phyloP scores from a whole-genome alignment of 2,888 invertebrate species.

The Cataglyphis altisquamis region DNA sequence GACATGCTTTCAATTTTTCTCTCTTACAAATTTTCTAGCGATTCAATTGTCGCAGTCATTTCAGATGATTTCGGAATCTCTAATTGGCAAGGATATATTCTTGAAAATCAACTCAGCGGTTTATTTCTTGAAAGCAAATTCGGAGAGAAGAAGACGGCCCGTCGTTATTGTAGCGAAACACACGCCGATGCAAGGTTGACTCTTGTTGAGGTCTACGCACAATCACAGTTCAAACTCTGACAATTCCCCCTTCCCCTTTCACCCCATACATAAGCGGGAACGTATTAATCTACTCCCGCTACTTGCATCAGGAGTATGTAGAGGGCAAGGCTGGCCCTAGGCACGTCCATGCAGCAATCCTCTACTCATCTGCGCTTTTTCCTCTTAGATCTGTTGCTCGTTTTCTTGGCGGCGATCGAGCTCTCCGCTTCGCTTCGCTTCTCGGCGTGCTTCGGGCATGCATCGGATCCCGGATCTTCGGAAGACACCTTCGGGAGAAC shows the following conservation, averaged over 20 bases:
- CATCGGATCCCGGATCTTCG: constrained; percentile 52
- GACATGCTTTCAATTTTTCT: constrained; percentile 7
- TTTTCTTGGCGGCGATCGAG: constrained; percentile 79
- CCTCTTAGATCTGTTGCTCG: constrained; percentile 81
- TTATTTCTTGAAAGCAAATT: constrained; percentile 3
- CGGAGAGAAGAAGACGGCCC: background rate
- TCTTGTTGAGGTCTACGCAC: background rate
- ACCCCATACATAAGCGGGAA: background rate
- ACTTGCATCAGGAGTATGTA: constrained; percentile 85
- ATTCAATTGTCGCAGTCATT: background rate
- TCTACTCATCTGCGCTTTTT: constrained; percentile 86
- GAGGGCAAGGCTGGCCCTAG: constrained; percentile 85
- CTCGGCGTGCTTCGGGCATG: constrained; percentile 60
- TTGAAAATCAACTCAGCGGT: background rate
- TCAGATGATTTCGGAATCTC: background rate
- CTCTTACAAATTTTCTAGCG: background rate
- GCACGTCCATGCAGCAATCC: constrained; percentile 86
- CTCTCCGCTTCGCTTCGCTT: constrained; percentile 79
- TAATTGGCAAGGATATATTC: background rate
- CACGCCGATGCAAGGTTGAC: constrained; percentile 5
- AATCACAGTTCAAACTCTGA: background rate
- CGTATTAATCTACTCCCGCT: constrained; percentile 82
- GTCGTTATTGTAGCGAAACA: constrained; percentile 28
- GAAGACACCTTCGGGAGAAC: constrained; percentile 67
- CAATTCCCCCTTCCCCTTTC: background rate